Evolutionary conservation across 2,113 vertebrate species (phyloP).

Genomic region (Coturnix japonica): DNA sequence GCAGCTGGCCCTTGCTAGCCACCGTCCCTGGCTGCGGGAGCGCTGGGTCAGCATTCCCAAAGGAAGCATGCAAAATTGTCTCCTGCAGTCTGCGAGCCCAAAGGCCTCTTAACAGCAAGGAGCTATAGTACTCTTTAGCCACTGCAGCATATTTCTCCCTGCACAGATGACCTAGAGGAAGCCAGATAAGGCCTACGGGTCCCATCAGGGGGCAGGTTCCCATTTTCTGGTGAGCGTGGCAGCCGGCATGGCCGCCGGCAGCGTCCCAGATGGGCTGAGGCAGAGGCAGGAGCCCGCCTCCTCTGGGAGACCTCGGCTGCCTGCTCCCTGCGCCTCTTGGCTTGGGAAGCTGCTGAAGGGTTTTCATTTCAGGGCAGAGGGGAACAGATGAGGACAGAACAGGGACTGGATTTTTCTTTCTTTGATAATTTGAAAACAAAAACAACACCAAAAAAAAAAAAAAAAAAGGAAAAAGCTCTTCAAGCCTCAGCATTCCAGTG

Average conservation of each 20-base stretch:
- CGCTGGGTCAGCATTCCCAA: not conserved
- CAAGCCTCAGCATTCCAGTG: conserved; percentile 52
- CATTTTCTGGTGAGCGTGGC: not conserved
- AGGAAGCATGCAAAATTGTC: not conserved
- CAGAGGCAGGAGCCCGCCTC: not conserved
- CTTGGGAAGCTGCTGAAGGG: not conserved
- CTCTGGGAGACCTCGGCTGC: not conserved
- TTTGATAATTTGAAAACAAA: not conserved
- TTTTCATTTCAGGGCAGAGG: not conserved
- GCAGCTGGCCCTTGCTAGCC: not conserved
- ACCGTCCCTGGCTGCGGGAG: rapidly evolving
- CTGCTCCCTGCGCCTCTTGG: rapidly evolving
- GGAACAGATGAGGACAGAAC: not conserved
- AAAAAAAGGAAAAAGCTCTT: not conserved
- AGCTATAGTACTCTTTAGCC: not conserved
- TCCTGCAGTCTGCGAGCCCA: not conserved
- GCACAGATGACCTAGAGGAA: not conserved
- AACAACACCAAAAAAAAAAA: not conserved
- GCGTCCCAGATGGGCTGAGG: not conserved
- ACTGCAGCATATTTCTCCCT: not conserved
- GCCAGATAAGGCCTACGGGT: not conserved
- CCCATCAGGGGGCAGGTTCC: not conserved
- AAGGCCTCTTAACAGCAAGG: not conserved
- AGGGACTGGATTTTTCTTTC: not conserved
- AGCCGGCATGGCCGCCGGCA: not conserved